Evolutionary conservation across 2,113 vertebrate species (phyloP), one percentile per base, ranked within the genome.

Genomic region (Labrus mixtus): DNA sequence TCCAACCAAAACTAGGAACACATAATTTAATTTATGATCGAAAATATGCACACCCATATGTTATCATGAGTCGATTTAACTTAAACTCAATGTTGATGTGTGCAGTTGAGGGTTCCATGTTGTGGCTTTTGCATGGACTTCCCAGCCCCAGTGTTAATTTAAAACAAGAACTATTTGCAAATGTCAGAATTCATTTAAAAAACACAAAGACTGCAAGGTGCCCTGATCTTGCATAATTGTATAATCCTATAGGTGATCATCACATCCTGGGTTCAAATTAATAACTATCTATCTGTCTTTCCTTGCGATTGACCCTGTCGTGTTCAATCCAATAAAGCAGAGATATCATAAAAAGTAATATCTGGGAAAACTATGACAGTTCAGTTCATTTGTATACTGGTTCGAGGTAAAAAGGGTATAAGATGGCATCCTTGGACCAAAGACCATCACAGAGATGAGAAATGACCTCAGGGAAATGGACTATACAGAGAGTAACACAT

Each of bases 351-450:
- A 86, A 71, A 57, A 62, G 68, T 71, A 51, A 66, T 74, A 68
- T 60, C n/a, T 48, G 41, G 33, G 70, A 69, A 66, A 80, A 51
- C 46, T 29, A 50, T 22, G 16, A 56, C 81, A 45, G 45, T 68
- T 54, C 45, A 20, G 69, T 84, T 84, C 81, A 67, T 85, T 73
- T 78, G 57, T 68, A 53, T 10, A 17, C 63, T 59, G 39, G 56
- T 59, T 78, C 75, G 73, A 39, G 63, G 81, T 73, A 66, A 78
- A 72, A 23, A 8, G 62, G 33, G 45, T 81, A 77, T 65, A 77
- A 83, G 84, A 20, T 64, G 29, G 74, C 50, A 86, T 79, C 87
- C 87, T 87, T 86, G 78, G 82, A 84, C 68, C 73, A 72, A 71
- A 68, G 29, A 71, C 58, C 54, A 68, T 87, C 77, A 19, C 17